Evolutionary conservation across 2,888 invertebrate species (phyloP), one percentile per base, ranked within the genome.

Genomic region (Perizoma flavofasciatum): DNA sequence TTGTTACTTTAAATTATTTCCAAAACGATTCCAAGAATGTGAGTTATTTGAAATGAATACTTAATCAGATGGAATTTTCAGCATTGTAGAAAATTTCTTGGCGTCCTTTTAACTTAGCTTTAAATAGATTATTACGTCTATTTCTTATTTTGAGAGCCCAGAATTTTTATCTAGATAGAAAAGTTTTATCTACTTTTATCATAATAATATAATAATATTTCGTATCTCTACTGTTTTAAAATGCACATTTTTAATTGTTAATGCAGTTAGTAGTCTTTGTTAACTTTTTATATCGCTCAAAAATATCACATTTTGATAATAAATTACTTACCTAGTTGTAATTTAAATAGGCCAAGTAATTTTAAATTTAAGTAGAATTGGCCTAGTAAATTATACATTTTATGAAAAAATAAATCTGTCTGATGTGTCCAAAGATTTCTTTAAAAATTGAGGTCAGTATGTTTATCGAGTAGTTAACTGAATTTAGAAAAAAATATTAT

Each of bases 1-100:
- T 90, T 89, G 87, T 90, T 90, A 89, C 88, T 89, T 85, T 83
- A 85, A 87, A 88, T 84, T 82, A 85, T 90, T 88, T 85, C 86
- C 84, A 85, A 86, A 85, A 85, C 81, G 78, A 85, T 86, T 88
- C 83, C 83, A 86, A 79, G 76, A 78, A 82, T 83, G 75, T 78
- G 75, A 74, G 81, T 73, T 79, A 83, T 58, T 58, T 55, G 43
- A 37, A 51, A 71, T 73, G 76, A 74, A 75, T 78, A 80, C 74
- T 74, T 73, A 73, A 78, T 78, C 78, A 74, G 81, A 79, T 78
- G 78, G 77, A 77, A 77, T 77, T 79, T 66, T 71, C 67, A 60
- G 50, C 69, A 39, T 72, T 73, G 74, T 79, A 73, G 69, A 61
- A 50, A 78, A 76, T 83, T 77, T 81, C 74, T 83, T 81, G 83